These are phyloP conservation scores for Lamproptera curius DNA, from an alignment of 2,888 invertebrate species.

Conservation along the genomic window DNA sequence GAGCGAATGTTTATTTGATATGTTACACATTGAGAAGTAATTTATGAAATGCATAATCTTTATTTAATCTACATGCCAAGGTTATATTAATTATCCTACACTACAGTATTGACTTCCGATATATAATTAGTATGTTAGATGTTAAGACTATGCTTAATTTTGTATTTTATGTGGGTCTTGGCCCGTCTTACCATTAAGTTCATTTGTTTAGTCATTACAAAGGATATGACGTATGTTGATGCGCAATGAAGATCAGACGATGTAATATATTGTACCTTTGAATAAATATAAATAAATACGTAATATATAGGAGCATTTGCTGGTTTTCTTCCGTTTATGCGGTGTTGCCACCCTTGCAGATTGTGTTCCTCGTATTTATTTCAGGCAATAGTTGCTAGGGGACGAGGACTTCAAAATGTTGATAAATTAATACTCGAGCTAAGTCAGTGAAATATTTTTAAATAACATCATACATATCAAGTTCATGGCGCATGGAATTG, in stretches of 20 bases:
- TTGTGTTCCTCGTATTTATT: no score
- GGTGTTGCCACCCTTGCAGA: background rate
- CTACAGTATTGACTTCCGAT: constrained; percentile 73
- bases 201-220: constrained; percentile 70
- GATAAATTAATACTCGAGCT: no score
- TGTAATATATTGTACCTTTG: constrained; percentile 78
- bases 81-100: constrained; percentile 61
- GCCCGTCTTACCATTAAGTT: constrained; percentile 66
- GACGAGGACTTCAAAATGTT: no score
- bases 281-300: constrained; percentile 76
- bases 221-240: constrained; percentile 64
- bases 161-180: constrained; percentile 65
- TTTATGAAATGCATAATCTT: constrained; percentile 62
- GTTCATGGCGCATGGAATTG: no score
- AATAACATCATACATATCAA: no score
- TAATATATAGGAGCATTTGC: constrained; percentile 62
- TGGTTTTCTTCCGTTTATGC: constrained; percentile 4
- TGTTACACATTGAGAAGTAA: constrained; percentile 35
- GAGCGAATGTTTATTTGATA: constrained; percentile 34
- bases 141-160: constrained; percentile 71
- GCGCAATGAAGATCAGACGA: constrained; percentile 63
- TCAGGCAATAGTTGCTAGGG: background rate
- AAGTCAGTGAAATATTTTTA: no score
- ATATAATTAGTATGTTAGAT: constrained; percentile 61
- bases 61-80: constrained; percentile 59